phyloP scores from a whole-genome alignment of 2,888 invertebrate genomes.

The Dynastes hyllus region DNA sequence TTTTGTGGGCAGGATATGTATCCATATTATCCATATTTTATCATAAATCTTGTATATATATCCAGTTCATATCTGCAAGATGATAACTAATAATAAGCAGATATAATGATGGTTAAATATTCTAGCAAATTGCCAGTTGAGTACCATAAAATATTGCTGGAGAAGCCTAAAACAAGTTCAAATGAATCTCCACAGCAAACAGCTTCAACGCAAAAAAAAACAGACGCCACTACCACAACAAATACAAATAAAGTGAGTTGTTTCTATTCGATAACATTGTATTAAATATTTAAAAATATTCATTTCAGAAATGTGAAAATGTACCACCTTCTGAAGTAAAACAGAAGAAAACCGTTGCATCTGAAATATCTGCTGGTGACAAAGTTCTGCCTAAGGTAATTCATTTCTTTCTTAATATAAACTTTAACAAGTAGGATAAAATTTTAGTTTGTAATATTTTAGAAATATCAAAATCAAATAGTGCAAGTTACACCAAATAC shows the following conservation, averaged over 20 bases:
- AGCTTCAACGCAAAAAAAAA: neutral
- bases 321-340: neutral
- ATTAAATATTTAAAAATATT: neutral
- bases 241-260: neutral
- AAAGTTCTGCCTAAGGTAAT: neutral
- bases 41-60: too few species aligned
- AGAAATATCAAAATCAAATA: conserved; percentile 26
- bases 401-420: neutral
- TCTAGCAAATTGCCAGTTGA: conserved; percentile 20
- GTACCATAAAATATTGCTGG: neutral
- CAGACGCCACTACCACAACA: neutral
- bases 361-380: neutral
- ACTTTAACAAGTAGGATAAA: too few species aligned
- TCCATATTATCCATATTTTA: too few species aligned
- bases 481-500: conserved; percentile 11
- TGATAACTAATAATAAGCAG: too few species aligned
- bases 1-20: too few species aligned
- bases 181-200: neutral
- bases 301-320: neutral
- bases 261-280: neutral
- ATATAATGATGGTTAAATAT: neutral
- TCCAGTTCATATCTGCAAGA: too few species aligned
- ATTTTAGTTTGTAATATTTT: neutral
- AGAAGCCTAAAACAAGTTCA: neutral
- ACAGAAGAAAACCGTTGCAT: neutral